These are phyloP conservation scores for Meleagris gallopavo DNA, from an alignment of 2,113 vertebrate genomes.

Conservation along the genomic window DNA sequence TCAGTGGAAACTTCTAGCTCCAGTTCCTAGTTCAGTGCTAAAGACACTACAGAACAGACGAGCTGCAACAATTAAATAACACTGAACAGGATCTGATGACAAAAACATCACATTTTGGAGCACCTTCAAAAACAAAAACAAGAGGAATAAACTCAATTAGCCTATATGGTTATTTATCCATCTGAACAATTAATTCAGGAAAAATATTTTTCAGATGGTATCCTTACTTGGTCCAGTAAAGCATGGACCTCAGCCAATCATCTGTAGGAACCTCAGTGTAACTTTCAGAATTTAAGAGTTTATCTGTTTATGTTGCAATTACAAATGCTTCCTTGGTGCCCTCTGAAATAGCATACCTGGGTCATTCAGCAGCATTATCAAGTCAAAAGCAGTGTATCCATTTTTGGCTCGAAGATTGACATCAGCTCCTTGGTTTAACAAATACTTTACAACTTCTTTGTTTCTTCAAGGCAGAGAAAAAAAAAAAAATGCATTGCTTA, in stretches of 20 bases:
- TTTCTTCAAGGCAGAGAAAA: slow-evolving; percentile 80
- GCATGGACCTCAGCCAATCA: not conserved
- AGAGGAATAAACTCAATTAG: not conserved
- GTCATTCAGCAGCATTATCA: slow-evolving; percentile 96
- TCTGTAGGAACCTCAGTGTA: not conserved
- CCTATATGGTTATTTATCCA: accelerated
- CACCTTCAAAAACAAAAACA: not conserved
- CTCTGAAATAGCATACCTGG: slow-evolving; percentile 82
- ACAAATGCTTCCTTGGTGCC: not conserved
- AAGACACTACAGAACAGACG: not conserved
- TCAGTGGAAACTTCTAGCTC: not conserved
- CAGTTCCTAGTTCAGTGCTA: not conserved
- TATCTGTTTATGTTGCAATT: not conserved
- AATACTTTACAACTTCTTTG: slow-evolving; percentile 94
- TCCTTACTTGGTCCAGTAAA: not conserved
- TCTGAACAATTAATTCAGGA: not conserved
- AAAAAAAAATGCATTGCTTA: not conserved
- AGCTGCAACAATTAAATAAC: not conserved
- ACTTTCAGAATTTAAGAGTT: not conserved
- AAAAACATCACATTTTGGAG: not conserved
- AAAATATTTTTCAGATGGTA: not conserved
- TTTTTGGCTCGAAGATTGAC: slow-evolving; percentile 95
- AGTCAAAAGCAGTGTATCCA: slow-evolving; percentile 96
- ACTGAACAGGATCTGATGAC: not conserved
- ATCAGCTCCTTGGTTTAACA: slow-evolving; percentile 92